Conservation (phyloP, 1,140 invertebrate species). For the Pomacea maculata region DNA sequence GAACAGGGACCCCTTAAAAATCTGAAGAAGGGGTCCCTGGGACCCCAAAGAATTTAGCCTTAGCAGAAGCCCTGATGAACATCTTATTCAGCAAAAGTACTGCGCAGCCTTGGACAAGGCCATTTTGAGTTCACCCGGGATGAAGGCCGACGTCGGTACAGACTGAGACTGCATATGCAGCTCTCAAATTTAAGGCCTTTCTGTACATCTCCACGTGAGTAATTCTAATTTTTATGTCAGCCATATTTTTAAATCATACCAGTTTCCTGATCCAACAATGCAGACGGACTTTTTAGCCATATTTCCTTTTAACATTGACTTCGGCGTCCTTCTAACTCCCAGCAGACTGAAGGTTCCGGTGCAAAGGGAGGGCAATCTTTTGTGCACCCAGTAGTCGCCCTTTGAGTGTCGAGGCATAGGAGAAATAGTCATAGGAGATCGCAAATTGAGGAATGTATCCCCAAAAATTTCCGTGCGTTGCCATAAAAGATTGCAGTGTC, state of each 20-base stretch:
- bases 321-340: background rate
- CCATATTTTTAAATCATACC: slow-evolving; percentile 72
- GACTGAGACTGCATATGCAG: background rate
- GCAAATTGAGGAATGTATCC: no score
- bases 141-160: background rate
- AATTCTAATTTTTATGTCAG: background rate
- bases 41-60: no score
- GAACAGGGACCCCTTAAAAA: no score
- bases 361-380: background rate
- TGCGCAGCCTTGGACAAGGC: background rate
- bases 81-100: background rate
- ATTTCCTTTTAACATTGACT: slow-evolving; percentile 5
- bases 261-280: slow-evolving; percentile 95
- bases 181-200: background rate
- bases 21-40: no score
- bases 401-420: no score
- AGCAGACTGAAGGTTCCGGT: slow-evolving; percentile 9
- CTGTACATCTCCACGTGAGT: background rate
- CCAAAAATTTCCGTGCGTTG: no score
- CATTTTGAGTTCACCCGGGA: background rate
- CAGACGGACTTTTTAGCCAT: slow-evolving; percentile 70
- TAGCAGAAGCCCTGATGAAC: no score
- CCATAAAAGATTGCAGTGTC: no score
- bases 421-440: no score
- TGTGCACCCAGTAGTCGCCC: no score